phyloP scores from a whole-genome alignment of 2,797 vertebrate species.

The Rachycentron canadum region DNA sequence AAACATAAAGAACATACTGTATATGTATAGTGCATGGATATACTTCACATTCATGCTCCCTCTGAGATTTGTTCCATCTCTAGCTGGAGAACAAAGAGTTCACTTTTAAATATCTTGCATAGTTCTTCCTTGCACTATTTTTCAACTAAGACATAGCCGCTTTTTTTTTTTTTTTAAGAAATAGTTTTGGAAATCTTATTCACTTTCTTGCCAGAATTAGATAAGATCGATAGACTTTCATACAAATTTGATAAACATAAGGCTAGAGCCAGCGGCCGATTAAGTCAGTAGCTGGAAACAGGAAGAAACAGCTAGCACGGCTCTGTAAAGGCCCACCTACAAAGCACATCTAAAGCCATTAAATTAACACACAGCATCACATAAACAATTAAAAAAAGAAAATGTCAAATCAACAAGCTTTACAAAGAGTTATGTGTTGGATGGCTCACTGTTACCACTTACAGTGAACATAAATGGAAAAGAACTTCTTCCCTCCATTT shows the following conservation, averaged over 20 bases:
- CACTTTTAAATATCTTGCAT: not conserved
- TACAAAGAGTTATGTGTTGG: not conserved
- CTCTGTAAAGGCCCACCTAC: not conserved
- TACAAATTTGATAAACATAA: not conserved
- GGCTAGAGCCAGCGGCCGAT: not conserved
- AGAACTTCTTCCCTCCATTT: not conserved
- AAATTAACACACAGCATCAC: not conserved
- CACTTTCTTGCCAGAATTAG: conserved; percentile 1
- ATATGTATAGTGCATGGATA: not conserved
- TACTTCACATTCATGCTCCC: not conserved
- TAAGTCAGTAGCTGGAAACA: not conserved
- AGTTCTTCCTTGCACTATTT: not conserved
- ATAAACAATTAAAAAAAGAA: not conserved
- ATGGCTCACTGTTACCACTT: not conserved
- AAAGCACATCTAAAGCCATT: conserved; percentile 1
- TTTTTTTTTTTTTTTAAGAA: conserved; percentile 12
- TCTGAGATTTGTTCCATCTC: conserved; percentile 1
- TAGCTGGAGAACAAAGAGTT: conserved; percentile 6
- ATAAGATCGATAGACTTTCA: not conserved
- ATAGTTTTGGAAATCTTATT: conserved; percentile 11
- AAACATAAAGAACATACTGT: conserved; percentile 16
- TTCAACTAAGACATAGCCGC: conserved; percentile 3
- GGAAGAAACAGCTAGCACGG: not conserved
- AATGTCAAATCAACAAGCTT: not conserved
- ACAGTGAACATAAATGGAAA: not conserved